A percentile compares a stretch with the other conserved stretches of the same genome.
Evolutionary conservation across 2,113 vertebrate species (phyloP).

Genomic region (Anoplopoma fimbria): DNA sequence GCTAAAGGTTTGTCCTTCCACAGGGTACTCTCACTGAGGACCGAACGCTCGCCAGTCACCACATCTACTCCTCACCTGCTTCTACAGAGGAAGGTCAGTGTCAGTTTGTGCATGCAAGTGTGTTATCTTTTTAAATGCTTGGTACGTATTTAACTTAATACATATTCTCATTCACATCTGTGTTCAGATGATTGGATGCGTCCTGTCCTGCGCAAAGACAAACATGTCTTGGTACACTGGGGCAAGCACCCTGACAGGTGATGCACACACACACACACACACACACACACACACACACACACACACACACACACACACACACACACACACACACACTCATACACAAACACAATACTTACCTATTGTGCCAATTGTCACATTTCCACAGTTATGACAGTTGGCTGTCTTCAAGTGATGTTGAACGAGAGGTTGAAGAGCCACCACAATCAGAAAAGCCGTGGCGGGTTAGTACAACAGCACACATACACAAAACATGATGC

Average conservation of each 20-base stretch:
- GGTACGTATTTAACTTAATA: background rate
- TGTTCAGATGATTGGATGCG: constrained; percentile 95
- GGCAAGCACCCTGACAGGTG: constrained; percentile 90
- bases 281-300: constrained; percentile 1
- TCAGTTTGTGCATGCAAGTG: background rate
- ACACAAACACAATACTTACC: background rate
- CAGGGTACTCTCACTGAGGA: constrained; percentile 94
- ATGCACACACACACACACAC: background rate
- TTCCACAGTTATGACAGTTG: constrained; percentile 92
- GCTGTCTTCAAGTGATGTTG: constrained; percentile 90
- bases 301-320: background rate
- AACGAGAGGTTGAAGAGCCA: constrained; percentile 91
- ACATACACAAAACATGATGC: background rate
- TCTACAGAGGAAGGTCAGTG: constrained; percentile 90
- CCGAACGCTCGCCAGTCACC: constrained; percentile 91
- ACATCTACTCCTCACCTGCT: constrained; percentile 88
- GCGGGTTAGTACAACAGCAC: constrained; percentile 85
- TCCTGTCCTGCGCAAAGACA: constrained; percentile 92
- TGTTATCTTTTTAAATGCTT: background rate
- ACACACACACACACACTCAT: background rate
- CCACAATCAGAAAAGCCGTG: constrained; percentile 90
- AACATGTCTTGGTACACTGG: constrained; percentile 95
- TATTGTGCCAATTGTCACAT: background rate
- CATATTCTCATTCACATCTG: background rate
- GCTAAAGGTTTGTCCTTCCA: background rate